Base-by-base conservation (phyloP, 1,140 invertebrate species). In the Sarcophaga bullata region DNA sequence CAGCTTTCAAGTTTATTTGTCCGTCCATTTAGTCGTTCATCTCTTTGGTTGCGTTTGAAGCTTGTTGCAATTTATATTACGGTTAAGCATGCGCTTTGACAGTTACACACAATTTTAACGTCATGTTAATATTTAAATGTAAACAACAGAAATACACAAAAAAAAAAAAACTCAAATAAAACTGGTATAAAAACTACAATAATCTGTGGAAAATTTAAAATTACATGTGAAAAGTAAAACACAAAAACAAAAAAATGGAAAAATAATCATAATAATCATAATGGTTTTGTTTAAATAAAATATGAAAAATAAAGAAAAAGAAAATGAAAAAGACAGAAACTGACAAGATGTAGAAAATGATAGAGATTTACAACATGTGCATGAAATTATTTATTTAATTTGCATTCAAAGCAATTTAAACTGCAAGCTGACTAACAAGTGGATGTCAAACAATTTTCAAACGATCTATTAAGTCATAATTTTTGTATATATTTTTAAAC, bases 81-180 rank as follows among this genome's bases (percentile, higher is more conserved):
- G 75, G 75, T 78, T 78, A 78, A 78, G 48, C 75, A 78, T 78
- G 75, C 75, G 75, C 75, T 78, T 78, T 78, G 75, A 78, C 75
- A 78, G 75, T 78, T 78, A 78, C 75, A 78, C 75, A 78, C 49
- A 78, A 78, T 78, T 78, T 78, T 78, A 78, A 78, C 25, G 75
- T 78, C 75, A 78, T 78, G 75, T 78, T 78, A 78, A 50, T 78
- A 76, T 49, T 48, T 49, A 78, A 48, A 50, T 52, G 19, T 17
- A 78, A 50, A 49, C 7, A 47, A 76, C 73, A 48, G 46, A 78
- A 10, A 11, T 17, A 47, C 13, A 8, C 49, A 78, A 49, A 15
- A 48, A 76, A 15, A 73, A 73, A 25, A 73, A 47, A 73, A 9
- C 37, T 1, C 1, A 52, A 52, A 52, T 52, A 46, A 73, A 72